Conservation (phyloP, 53 echinoderm and acorn worm species). For the Antedon mediterranea region DNA sequence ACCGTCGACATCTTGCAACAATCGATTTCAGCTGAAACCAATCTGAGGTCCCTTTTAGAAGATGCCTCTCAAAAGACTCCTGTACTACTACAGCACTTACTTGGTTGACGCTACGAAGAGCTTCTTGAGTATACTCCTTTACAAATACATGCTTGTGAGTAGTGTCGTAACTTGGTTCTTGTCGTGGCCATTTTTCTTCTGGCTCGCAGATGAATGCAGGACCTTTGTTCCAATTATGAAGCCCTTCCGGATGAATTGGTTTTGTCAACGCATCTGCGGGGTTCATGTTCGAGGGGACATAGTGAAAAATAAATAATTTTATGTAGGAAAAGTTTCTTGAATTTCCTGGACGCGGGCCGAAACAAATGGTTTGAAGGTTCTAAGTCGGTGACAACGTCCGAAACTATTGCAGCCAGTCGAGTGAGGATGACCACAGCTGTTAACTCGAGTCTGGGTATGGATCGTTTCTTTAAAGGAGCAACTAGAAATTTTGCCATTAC, state of each 20-base stretch:
- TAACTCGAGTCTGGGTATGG: slow-evolving; percentile 16
- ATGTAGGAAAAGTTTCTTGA: too few relatives aligned
- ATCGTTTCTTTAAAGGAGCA: slow-evolving; percentile 9
- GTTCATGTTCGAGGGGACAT: too few relatives aligned
- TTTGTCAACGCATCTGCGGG: too few relatives aligned
- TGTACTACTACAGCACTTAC: not conserved
- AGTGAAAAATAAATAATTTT: too few relatives aligned
- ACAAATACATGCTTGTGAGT: not conserved
- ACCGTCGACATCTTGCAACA: not conserved
- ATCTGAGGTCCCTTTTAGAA: not conserved
- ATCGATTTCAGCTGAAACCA: not conserved
- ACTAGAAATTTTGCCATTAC: too few relatives aligned
- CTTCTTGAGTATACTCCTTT: not conserved
- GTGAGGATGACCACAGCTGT: slow-evolving; percentile 12
- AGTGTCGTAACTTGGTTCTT: not conserved
- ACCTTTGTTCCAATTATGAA: too few relatives aligned
- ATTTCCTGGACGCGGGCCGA: slow-evolving; percentile 7
- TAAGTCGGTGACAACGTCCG: too few relatives aligned
- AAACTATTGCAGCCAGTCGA: not conserved
- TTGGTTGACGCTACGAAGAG: not conserved
- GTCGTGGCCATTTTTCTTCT: not conserved
- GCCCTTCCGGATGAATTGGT: too few relatives aligned
- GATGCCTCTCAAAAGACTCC: not conserved
- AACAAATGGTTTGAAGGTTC: slow-evolving; percentile 16
- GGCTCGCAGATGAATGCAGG: too few relatives aligned